These are phyloP conservation scores for Echinarachnius parma DNA, from an alignment of 53 echinoderm and acorn worm species.

Conservation along the genomic window DNA sequence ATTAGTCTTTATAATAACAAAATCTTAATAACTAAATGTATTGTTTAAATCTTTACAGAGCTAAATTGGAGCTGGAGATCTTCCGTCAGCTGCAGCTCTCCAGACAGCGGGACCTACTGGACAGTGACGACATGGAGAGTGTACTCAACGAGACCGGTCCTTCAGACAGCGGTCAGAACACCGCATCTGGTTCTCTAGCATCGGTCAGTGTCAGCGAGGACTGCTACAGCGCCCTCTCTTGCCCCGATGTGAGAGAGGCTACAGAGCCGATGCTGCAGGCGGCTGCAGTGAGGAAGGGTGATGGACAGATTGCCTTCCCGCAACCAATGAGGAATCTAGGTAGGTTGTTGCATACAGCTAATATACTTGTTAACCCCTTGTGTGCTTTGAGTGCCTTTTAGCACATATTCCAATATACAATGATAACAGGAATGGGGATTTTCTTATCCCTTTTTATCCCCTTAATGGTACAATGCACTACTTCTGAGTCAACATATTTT, in stretches of 20 bases:
- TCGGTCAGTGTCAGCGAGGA: constrained; percentile 42
- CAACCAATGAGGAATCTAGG: constrained; percentile 67
- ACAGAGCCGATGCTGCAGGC: not conserved
- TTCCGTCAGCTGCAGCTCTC: constrained; percentile 80
- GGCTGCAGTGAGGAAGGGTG: constrained; percentile 24
- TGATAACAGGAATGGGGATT: too few species aligned
- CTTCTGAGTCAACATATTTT: too few species aligned
- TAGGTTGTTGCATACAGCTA: too few species aligned
- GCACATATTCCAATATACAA: too few species aligned
- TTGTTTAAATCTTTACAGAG: constrained; percentile 63
- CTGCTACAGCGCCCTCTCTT: constrained; percentile 25
- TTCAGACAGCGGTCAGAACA: constrained; percentile 55
- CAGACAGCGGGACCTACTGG: constrained; percentile 50
- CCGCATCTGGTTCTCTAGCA: constrained; percentile 54
- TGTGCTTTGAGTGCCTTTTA: too few species aligned
- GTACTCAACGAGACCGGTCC: constrained; percentile 2
- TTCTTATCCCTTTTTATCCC: too few species aligned
- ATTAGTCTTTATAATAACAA: too few species aligned
- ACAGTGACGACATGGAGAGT: constrained; percentile 14
- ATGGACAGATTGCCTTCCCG: constrained; percentile 60
- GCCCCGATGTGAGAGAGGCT: constrained; percentile 8
- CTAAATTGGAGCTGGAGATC: constrained; percentile 73
- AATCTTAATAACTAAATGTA: too few species aligned
- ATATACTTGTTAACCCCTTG: too few species aligned
- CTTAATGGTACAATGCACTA: too few species aligned